Base-by-base conservation (phyloP, 2,888 invertebrate species). In the Odontomyia ornata region DNA sequence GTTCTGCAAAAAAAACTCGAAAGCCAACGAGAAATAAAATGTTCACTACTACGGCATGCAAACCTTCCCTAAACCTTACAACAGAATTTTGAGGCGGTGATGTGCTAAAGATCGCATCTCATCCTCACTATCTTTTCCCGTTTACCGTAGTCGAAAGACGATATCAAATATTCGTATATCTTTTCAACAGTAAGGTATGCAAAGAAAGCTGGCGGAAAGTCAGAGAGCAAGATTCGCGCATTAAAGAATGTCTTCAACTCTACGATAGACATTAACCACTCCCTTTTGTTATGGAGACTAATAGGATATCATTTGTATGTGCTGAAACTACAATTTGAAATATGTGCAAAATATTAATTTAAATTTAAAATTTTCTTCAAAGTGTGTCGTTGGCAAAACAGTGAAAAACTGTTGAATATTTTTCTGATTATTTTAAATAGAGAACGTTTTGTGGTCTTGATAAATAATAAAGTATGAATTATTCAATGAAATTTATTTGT, bases 241-340 rank as follows among this genome's bases (percentile, higher is more conserved):
- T 52, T 52, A 52, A 52, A 60, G 18, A 1, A 64, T 15, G 30
- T 5, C 3, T 23, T 13, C 11, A 1, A 18, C 28, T 11, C 64
- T 64, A 30, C 64, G 64, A 64, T 28, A 3, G 23, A 64, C 64
- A 64, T 5, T 23, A 64, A 46, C 43, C 43, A n/a, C 67, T 67
- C 67, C 23, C 46, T 30, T 28, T n/a, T 18, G 43, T 60, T 73
- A 73, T 73, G 36, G 57, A 73, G 52, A 73, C 73, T 60, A 73
- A 73, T 73, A 73, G 57, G 73, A 43, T 23, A 60, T 57, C 57
- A 73, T 73, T 73, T 73, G 57, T 73, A 57, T 73, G 73, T 57
- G 73, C 23, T 73, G 60, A 23, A 73, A 36, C 46, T 57, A 23
- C 21, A 21, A 36, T 57, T 73, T 73, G 57, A 73, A 36, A 57